phyloP scores from a whole-genome alignment of 2,888 invertebrate genomes.

The Apamea monoglypha region DNA sequence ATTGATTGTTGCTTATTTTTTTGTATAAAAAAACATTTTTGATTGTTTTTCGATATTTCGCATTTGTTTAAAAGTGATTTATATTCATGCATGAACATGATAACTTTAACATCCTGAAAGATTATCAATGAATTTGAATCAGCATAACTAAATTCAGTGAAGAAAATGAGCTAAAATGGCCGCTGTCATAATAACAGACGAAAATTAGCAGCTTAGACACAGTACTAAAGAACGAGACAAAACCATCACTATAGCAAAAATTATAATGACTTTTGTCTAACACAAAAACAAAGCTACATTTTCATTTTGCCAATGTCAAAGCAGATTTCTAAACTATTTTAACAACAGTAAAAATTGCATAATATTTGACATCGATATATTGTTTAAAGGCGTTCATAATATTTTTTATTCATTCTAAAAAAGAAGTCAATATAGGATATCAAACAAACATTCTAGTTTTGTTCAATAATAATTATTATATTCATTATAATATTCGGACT shows the following conservation, averaged over 20 bases:
- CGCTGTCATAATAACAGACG: background rate
- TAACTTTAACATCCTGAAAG: background rate
- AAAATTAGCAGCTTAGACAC: background rate
- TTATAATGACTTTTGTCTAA: conserved; percentile 28
- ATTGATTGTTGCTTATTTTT: background rate
- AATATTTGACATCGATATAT: conserved; percentile 71
- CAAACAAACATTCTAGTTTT: conserved; percentile 24
- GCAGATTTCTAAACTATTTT: conserved; percentile 62
- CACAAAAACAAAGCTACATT: conserved; percentile 1
- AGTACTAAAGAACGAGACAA: conserved; percentile 2
- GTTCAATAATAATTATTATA: conserved; percentile 31
- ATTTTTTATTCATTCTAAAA: conserved; percentile 47
- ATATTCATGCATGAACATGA: background rate
- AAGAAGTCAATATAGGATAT: conserved; percentile 28
- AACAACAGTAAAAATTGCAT: conserved; percentile 77
- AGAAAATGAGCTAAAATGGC: background rate
- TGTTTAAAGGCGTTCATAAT: conserved; percentile 62
- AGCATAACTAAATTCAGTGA: background rate
- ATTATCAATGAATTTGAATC: too few species aligned
- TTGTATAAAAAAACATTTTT: background rate
- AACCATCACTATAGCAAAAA: conserved; percentile 36
- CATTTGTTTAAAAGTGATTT: background rate
- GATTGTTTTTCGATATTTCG: background rate
- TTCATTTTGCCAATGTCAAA: conserved; percentile 60
- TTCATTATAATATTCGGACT: conserved; percentile 41